Percentiles rank a stretch among this genome's conserved stretches.
phyloP scores from a whole-genome alignment of 2,113 vertebrate species.

The Verasper variegatus region DNA sequence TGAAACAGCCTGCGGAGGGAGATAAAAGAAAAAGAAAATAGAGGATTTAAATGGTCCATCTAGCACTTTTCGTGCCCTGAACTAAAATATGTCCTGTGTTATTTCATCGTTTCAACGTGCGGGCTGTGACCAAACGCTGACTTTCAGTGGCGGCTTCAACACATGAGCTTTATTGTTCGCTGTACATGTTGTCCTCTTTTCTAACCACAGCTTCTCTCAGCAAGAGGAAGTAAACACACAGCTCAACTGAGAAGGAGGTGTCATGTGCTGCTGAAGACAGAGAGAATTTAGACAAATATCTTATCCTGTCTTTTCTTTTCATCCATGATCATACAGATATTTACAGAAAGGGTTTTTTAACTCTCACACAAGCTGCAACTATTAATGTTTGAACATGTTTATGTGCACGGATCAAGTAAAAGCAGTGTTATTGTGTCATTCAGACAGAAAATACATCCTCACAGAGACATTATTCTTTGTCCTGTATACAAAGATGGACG shows the following conservation, averaged over 20 bases:
- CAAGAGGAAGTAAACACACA: slow-evolving; percentile 43
- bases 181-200: slow-evolving; percentile 58
- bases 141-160: slow-evolving; percentile 1
- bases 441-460: no score
- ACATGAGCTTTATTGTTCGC: slow-evolving; percentile 16
- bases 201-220: slow-evolving; percentile 33
- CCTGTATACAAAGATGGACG: no score
- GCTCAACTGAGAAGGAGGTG: slow-evolving; percentile 8
- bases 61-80: background rate
- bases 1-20: slow-evolving; percentile 29
- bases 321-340: no score
- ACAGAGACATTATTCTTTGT: no score
- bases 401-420: no score
- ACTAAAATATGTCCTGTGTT: slow-evolving; percentile 25
- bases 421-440: no score
- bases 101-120: slow-evolving; percentile 12
- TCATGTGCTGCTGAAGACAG: slow-evolving; percentile 13
- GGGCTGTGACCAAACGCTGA: slow-evolving; percentile 6
- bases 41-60: slow-evolving; percentile 21
- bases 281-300: background rate
- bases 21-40: slow-evolving; percentile 26
- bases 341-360: no score
- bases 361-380: no score
- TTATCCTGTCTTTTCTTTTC: no score
- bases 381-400: no score